phyloP scores from a whole-genome alignment of 2,797 vertebrate genomes.

The Helarctos malayanus region DNA sequence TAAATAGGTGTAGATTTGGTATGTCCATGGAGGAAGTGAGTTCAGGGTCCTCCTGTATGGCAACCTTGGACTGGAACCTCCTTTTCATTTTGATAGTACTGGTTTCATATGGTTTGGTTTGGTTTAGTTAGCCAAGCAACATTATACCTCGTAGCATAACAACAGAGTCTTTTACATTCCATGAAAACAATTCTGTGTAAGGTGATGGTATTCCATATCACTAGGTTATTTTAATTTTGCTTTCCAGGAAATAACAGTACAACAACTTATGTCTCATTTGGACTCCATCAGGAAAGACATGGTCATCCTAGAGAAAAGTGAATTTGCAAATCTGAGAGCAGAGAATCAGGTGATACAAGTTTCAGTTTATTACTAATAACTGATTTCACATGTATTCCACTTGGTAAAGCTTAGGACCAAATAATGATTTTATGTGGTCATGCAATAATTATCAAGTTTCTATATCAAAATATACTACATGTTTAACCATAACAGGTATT shows the following conservation, averaged over 20 bases:
- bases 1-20: background rate
- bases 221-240: slow-evolving; percentile 67
- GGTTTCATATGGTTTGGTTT: background rate
- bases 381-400: background rate
- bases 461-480: slow-evolving; percentile 9
- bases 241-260: slow-evolving; percentile 94
- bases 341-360: slow-evolving; percentile 93
- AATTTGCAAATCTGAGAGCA: slow-evolving; percentile 96
- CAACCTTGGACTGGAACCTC: background rate
- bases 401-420: slow-evolving; percentile 26
- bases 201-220: background rate
- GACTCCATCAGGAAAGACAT: slow-evolving; percentile 98
- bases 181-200: slow-evolving; percentile 49
- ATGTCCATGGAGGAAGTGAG: background rate
- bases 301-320: slow-evolving; percentile 99
- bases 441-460: slow-evolving; percentile 30
- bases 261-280: slow-evolving; percentile 97
- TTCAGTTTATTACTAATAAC: slow-evolving; percentile 35
- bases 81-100: slow-evolving; percentile 46
- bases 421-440: background rate
- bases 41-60: background rate
- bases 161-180: slow-evolving; percentile 31
- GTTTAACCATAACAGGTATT: slow-evolving; percentile 44
- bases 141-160: slow-evolving; percentile 28
- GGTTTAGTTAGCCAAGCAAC: background rate